A percentile compares a stretch with the other conserved stretches of the same genome.
These are phyloP conservation scores for Thymelicus acteon DNA, from an alignment of 2,888 invertebrate genomes.

Conservation along the genomic window DNA sequence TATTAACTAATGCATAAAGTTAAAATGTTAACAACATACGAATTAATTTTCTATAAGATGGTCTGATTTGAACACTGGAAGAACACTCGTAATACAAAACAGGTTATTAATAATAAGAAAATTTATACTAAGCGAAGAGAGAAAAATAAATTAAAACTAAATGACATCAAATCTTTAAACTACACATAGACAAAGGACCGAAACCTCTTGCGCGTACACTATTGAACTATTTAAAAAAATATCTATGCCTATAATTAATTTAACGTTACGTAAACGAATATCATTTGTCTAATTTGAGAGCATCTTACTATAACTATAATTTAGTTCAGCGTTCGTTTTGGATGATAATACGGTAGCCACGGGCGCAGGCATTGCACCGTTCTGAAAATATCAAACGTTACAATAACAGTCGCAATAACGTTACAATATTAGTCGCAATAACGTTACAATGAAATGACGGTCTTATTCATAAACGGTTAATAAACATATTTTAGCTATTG, in stretches of 20 bases:
- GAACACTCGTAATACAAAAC: too few relatives aligned
- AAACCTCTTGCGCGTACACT: conserved; percentile 68
- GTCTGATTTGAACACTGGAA: too few relatives aligned
- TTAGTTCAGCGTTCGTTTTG: conserved; percentile 21
- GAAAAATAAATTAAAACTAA: conserved; percentile 40
- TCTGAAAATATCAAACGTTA: conserved; percentile 16
- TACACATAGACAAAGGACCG: conserved; percentile 55
- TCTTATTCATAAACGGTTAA: too few relatives aligned
- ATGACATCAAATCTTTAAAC: conserved; percentile 43
- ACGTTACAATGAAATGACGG: not conserved
- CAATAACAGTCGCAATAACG: not conserved
- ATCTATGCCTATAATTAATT: conserved; percentile 55
- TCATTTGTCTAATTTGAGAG: conserved; percentile 65
- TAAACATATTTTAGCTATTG: too few relatives aligned
- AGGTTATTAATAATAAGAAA: not conserved
- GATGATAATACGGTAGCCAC: conserved; percentile 15
- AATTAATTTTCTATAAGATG: too few relatives aligned
- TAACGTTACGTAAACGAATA: conserved; percentile 56
- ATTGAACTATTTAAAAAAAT: conserved; percentile 66
- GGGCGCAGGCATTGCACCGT: conserved; percentile 2
- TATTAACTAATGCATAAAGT: too few relatives aligned
- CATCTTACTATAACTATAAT: conserved; percentile 41
- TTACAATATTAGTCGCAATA: not conserved
- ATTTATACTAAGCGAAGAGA: conserved; percentile 28
- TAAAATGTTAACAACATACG: too few relatives aligned